Percentiles rank a stretch among this genome's conserved stretches.
Conservation (phyloP, 2,113 vertebrate species). For the Seriola quinqueradiata region DNA sequence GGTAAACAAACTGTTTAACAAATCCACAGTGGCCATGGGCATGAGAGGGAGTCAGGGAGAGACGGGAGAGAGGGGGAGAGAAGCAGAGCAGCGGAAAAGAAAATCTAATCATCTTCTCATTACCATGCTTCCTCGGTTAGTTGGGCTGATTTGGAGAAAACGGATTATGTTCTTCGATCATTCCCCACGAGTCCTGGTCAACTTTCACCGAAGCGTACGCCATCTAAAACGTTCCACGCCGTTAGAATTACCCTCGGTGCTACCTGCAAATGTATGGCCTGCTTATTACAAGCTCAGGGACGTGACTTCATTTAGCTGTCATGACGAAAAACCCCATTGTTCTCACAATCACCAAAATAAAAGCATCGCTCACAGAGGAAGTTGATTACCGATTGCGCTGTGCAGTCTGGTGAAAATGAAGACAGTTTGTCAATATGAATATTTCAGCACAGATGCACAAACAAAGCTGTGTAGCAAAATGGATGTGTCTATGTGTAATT, state of each 20-base stretch:
- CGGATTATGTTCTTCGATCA: constrained; percentile 66
- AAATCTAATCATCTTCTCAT: constrained; percentile 77
- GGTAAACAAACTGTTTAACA: constrained; percentile 44
- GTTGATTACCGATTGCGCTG: constrained; percentile 27
- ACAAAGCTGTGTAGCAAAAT: background rate
- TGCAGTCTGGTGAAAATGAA: constrained; percentile 5
- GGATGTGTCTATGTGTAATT: background rate
- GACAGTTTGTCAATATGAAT: constrained; percentile 47
- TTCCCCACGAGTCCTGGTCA: constrained; percentile 29
- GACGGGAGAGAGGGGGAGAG: constrained; percentile 26
- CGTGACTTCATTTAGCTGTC: constrained; percentile 43
- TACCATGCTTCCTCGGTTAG: constrained; percentile 67
- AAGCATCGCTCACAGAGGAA: constrained; percentile 18
- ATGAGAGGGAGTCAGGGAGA: background rate
- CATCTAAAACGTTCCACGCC: background rate
- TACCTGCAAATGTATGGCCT: background rate
- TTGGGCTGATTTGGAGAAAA: constrained; percentile 70
- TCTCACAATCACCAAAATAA: constrained; percentile 20
- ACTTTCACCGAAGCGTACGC: constrained; percentile 22
- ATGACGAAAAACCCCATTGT: background rate
- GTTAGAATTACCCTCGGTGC: constrained; percentile 33
- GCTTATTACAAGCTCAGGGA: constrained; percentile 21
- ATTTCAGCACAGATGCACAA: constrained; percentile 17
- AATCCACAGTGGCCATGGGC: constrained; percentile 37
- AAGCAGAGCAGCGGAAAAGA: constrained; percentile 53